phyloP scores from a whole-genome alignment of 2,797 vertebrate genomes.

The Prunella strophiata region DNA sequence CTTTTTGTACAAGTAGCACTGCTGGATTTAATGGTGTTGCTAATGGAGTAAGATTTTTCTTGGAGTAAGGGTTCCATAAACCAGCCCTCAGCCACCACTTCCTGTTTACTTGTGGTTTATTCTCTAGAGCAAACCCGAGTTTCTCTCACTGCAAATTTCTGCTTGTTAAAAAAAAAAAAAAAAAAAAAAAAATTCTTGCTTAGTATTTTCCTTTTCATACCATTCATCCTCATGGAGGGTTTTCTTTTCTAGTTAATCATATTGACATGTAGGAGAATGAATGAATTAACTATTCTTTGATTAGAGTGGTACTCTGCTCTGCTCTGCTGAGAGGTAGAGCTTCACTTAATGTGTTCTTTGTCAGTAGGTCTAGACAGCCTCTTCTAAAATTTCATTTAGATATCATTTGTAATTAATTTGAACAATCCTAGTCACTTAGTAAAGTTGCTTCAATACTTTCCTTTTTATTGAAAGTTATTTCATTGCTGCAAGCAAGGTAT shows the following conservation, averaged over 20 bases:
- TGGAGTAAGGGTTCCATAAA: neutral
- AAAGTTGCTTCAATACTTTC: constrained; percentile 6
- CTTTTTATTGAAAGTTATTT: constrained; percentile 32
- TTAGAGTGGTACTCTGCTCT: neutral
- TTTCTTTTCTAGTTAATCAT: neutral
- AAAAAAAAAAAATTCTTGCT: neutral
- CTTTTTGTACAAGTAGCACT: neutral
- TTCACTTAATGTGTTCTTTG: neutral
- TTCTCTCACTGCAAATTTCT: neutral
- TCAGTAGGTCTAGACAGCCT: neutral
- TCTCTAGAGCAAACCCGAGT: neutral
- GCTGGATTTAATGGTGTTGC: constrained; percentile 1
- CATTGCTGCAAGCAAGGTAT: constrained; percentile 1
- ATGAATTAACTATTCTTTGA: neutral
- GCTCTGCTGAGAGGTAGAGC: neutral
- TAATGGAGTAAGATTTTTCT: constrained; percentile 23
- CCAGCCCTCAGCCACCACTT: constrained; percentile 10
- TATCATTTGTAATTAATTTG: constrained; percentile 36
- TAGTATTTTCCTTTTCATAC: neutral
- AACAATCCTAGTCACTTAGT: constrained; percentile 14
- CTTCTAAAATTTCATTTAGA: constrained; percentile 33
- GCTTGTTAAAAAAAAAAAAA: neutral
- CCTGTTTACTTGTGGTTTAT: constrained; percentile 47
- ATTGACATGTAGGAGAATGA: neutral
- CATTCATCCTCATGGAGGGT: neutral